Base-by-base conservation (phyloP, 2,888 invertebrate species). In the Aradus depressus region DNA sequence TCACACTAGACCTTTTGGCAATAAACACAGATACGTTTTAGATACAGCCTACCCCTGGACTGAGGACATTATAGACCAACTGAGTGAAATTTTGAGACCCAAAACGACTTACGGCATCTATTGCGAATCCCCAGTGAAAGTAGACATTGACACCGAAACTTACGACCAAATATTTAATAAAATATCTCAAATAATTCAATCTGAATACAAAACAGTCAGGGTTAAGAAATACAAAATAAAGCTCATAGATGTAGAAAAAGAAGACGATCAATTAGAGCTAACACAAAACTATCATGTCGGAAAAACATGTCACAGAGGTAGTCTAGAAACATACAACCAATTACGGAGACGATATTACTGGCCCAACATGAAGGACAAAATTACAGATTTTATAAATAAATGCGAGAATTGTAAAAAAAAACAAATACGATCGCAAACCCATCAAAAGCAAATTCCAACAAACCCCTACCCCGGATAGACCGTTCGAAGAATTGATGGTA, bases 311-410 rank as follows among this genome's bases (percentile, higher is more conserved):
- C 45, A 51, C 18, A n/a, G 52, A 4, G 52, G 52, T 10, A 49
- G 41, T 10, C 18, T 25, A 12, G 52, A 52, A 43, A 52, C 52
- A 2, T 45, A 52, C 34, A 2, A 53, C 22, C 49, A 49, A 21
- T 42, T 53, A 8, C 47, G 43, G 34, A 41, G 48, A 19, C 2
- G 2, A n/a, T 47, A 47, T 23, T 52, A 49, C 25, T 52, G 47
- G 47, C 52, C 52, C 2, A 52, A 43, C 26, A 19, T 38, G 10
- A 52, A 52, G 34, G 37, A 25, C 4, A 23, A 21, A 4, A 35
- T 48, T 2, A 47, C 14, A 31, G 31, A 38, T 3, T 19, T 41
- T 8, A 52, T 52, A 18, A 52, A 52, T 32, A 10, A 21, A 25
- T 52, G 48, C 22, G 47, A 52, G n/a, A 31, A 34, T 26, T 52